Percentiles rank a stretch among this genome's conserved stretches.
These are phyloP conservation scores for Apodemia mormo DNA, from an alignment of 2,888 invertebrate genomes.

Conservation along the genomic window DNA sequence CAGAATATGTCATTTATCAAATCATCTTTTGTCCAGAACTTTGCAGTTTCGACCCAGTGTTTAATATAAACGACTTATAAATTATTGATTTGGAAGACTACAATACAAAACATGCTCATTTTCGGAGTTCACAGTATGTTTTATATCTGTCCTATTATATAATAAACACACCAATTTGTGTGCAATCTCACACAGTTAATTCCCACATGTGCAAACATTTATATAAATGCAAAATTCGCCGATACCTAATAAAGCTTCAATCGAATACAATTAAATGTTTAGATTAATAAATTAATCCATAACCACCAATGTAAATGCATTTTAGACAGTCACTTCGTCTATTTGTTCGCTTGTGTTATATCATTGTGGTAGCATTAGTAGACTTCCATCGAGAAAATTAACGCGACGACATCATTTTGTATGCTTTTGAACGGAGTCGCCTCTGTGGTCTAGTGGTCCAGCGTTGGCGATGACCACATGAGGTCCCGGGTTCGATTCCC, in stretches of 20 bases:
- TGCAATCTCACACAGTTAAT: constrained; percentile 4
- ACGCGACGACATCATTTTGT: neutral
- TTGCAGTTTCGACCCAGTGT: neutral
- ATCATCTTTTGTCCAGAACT: neutral
- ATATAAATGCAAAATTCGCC: constrained; percentile 25
- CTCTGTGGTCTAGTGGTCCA: no score
- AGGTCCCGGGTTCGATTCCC: no score
- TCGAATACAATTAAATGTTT: constrained; percentile 50
- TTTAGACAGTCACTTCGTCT: constrained; percentile 60
- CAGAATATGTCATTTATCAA: constrained; percentile 1
- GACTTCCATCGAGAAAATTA: neutral
- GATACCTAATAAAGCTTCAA: constrained; percentile 62
- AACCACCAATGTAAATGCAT: constrained; percentile 72
- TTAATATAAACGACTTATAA: neutral
- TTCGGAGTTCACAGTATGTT: neutral
- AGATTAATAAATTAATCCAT: constrained; percentile 59
- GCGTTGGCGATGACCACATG: no score
- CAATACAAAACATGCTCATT: constrained; percentile 4
- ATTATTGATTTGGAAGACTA: constrained; percentile 15
- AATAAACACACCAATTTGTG: neutral
- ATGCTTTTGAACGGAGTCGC: no score
- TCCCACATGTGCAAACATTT: neutral
- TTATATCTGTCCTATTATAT: neutral
- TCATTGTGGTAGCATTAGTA: constrained; percentile 68
- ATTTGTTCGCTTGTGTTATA: constrained; percentile 38